phyloP scores from a whole-genome alignment of 1,140 invertebrate genomes.

The Aphelenchoides fujianensis region DNA sequence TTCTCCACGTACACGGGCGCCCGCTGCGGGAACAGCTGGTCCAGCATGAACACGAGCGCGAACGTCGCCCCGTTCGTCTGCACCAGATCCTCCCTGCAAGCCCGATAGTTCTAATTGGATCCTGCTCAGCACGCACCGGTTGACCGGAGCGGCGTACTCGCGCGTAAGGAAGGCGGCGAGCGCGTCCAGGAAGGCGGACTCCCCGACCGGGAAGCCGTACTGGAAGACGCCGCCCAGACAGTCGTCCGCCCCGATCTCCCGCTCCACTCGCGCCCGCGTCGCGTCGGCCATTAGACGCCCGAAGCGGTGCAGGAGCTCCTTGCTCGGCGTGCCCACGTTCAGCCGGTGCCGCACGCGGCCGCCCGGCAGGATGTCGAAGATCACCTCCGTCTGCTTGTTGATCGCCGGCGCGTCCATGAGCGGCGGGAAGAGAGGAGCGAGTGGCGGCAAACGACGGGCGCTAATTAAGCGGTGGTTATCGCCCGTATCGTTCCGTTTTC shows the following conservation, averaged over 20 bases:
- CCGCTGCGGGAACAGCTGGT: constrained; percentile 67
- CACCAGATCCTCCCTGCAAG: constrained; percentile 67
- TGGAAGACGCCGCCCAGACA: constrained; percentile 21
- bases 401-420: not conserved
- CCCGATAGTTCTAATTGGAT: not conserved
- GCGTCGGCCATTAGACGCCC: not conserved
- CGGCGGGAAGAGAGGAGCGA: no score
- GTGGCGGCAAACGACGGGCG: no score
- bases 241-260: not conserved
- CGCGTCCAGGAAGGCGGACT: constrained; percentile 30
- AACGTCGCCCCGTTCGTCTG: constrained; percentile 70
- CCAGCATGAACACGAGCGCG: constrained; percentile 68
- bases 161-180: constrained; percentile 58
- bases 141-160: constrained; percentile 63
- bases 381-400: not conserved
- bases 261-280: not conserved
- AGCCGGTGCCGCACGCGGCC: not conserved
- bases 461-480: no score
- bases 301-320: not conserved
- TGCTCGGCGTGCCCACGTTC: not conserved
- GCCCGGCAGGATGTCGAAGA: not conserved
- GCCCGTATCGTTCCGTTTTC: no score
- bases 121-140: not conserved
- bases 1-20: constrained; percentile 71
- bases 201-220: constrained; percentile 33